Evolutionary conservation across 2,113 vertebrate genomes (phyloP), one percentile per base, ranked within the genome.

Genomic region (Aldabrachelys gigantea): DNA sequence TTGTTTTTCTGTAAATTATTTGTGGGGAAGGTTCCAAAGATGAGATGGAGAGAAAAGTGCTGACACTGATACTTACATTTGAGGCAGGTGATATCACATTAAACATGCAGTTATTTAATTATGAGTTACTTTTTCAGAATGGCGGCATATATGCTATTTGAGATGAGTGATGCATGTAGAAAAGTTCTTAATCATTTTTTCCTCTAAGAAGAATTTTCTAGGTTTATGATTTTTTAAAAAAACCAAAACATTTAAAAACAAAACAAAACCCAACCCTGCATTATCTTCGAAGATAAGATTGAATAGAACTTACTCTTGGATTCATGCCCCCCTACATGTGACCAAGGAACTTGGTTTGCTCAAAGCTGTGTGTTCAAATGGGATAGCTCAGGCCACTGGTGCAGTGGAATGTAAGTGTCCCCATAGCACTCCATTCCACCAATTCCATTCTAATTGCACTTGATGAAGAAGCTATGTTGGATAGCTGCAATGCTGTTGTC

Each of bases 191-290:
- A 52, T 50, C 50, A 14, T 19, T 52, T 52, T 52, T 52, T 52
- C 52, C 52, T 52, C 52, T 52, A 50, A 50, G 50, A 54, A 54
- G 21, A 22, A 0, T 72, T 65, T 82, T 50, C 62, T 49, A 76
- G 79, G 86, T 1, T 80, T 85, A 4, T 44, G 44, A 6, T 44
- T 80, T 52, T 22, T 83, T 25, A 31, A 7, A 41, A 41, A 41
- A 41, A 14, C 10, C 47, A 47, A 10, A 47, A 47, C 9, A 2
- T 49, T 49, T 10, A 49, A 10, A 10, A 49, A 50, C 13, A 14
- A 1, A 50, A 50, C 4, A 14, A 14, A 50, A 3, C 47, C 47
- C 47, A 49, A 49, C 47, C 0, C 0, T 52, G 35, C 41, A 38
- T 84, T 62, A 8, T 35, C 47, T 69, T 79, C 35, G 54, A 89